phyloP scores from a whole-genome alignment of 1,140 invertebrate genomes.

The Drosophila repletoides region DNA sequence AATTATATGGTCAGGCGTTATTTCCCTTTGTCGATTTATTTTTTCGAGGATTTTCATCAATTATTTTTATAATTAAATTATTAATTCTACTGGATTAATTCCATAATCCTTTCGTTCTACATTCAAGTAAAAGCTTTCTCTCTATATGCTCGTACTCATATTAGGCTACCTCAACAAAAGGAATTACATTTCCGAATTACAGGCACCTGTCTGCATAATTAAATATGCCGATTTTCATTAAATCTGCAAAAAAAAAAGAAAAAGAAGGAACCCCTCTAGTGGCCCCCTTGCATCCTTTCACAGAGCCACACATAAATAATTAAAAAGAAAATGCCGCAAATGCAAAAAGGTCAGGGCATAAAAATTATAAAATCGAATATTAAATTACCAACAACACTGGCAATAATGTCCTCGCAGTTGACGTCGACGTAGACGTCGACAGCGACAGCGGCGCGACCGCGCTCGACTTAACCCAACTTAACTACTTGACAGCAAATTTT shows the following conservation, averaged over 20 bases:
- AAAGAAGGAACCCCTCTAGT: constrained; percentile 3
- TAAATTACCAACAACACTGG: constrained; percentile 64
- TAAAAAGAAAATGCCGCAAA: constrained; percentile 77
- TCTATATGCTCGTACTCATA: neutral
- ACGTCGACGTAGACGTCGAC: neutral
- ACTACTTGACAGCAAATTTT: constrained; percentile 81
- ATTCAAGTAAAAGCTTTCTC: no score
- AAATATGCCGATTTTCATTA: constrained; percentile 77
- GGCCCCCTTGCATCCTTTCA: constrained; percentile 5
- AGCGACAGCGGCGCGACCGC: constrained; percentile 16
- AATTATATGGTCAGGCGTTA: no score
- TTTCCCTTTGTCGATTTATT: no score
- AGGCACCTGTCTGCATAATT: constrained; percentile 75
- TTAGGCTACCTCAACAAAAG: neutral
- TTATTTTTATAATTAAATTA: no score
- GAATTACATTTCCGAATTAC: constrained; percentile 68
- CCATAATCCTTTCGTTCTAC: neutral
- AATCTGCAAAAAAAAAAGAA: constrained; percentile 54
- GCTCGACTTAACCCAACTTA: constrained; percentile 80
- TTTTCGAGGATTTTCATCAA: no score
- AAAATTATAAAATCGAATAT: constrained; percentile 80
- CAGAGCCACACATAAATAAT: constrained; percentile 73
- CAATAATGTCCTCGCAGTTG: constrained; percentile 6
- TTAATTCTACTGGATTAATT: no score
- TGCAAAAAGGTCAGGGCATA: constrained; percentile 76